phyloP scores from a whole-genome alignment of 2,797 vertebrate species.

The Pangasius sanitwongsei region DNA sequence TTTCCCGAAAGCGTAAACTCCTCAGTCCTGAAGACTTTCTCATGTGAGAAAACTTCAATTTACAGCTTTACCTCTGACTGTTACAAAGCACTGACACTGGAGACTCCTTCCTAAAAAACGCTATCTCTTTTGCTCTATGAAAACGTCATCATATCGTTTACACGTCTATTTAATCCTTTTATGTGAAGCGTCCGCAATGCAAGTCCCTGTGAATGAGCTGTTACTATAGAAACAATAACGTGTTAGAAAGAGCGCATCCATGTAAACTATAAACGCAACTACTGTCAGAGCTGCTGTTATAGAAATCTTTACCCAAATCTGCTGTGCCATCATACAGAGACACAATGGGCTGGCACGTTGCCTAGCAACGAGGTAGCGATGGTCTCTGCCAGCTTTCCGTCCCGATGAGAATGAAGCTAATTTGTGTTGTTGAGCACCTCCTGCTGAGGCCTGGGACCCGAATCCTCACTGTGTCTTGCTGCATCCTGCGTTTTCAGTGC shows the following conservation, averaged over 20 bases:
- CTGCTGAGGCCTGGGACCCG: not conserved
- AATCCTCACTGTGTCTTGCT: not conserved
- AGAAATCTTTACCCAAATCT: not conserved
- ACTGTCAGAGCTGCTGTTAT: not conserved
- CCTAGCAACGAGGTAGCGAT: slow-evolving; percentile 11
- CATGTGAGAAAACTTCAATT: not conserved
- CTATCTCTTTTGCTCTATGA: not conserved
- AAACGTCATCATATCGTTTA: not conserved
- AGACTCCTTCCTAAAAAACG: not conserved
- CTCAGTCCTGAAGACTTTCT: not conserved
- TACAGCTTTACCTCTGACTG: not conserved
- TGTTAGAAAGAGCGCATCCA: not conserved
- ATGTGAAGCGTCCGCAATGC: not conserved
- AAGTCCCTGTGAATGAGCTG: not conserved
- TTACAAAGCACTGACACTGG: not conserved
- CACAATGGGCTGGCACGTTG: not conserved
- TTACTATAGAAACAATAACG: not conserved
- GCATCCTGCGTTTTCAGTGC: not conserved
- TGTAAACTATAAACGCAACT: not conserved
- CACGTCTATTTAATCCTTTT: not conserved
- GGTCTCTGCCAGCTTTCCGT: slow-evolving; percentile 14
- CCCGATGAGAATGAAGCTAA: slow-evolving; percentile 29
- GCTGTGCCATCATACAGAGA: slow-evolving; percentile 5
- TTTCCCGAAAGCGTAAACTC: not conserved
- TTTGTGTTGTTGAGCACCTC: slow-evolving; percentile 21